Evolutionary conservation across 2,113 vertebrate species (phyloP).

Genomic region (Xiphorhynchus elegans): DNA sequence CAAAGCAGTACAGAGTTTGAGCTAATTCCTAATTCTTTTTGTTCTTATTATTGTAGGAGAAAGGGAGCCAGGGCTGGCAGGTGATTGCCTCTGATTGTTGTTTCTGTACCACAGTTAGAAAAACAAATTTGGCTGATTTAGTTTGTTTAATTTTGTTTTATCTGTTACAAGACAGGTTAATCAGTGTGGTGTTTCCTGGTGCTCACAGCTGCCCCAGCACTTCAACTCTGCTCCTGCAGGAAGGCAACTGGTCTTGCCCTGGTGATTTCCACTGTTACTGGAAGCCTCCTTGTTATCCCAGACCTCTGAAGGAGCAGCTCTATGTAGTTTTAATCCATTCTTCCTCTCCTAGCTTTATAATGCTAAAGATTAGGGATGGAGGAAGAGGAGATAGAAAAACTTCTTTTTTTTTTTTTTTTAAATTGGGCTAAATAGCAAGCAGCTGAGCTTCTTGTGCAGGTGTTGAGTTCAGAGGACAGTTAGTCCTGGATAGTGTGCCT

Average conservation of each 20-base stretch:
- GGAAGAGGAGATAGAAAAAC: neutral
- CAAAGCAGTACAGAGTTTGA: neutral
- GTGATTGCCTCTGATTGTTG: neutral
- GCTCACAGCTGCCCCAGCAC: neutral
- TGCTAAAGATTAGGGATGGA: neutral
- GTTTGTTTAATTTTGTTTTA: neutral
- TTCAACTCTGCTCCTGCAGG: neutral
- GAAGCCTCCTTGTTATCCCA: neutral
- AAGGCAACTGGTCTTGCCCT: neutral
- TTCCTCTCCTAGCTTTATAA: neutral
- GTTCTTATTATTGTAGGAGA: neutral
- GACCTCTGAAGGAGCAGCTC: neutral
- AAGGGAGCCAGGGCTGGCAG: neutral
- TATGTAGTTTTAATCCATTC: neutral
- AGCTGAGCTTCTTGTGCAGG: neutral
- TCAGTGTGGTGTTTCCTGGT: neutral
- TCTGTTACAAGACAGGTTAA: neutral
- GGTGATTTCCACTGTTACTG: neutral
- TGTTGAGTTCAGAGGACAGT: neutral
- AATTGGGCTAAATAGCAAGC: neutral
- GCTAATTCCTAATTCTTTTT: neutral
- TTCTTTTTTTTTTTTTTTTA: too few species aligned
- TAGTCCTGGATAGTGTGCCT: neutral
- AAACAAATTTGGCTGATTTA: neutral
- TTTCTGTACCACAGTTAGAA: neutral